A percentile compares a stretch with the other conserved stretches of the same genome.
These are phyloP conservation scores for Cavia aperea DNA, from an alignment of 2,113 vertebrate genomes.

Conservation along the genomic window DNA sequence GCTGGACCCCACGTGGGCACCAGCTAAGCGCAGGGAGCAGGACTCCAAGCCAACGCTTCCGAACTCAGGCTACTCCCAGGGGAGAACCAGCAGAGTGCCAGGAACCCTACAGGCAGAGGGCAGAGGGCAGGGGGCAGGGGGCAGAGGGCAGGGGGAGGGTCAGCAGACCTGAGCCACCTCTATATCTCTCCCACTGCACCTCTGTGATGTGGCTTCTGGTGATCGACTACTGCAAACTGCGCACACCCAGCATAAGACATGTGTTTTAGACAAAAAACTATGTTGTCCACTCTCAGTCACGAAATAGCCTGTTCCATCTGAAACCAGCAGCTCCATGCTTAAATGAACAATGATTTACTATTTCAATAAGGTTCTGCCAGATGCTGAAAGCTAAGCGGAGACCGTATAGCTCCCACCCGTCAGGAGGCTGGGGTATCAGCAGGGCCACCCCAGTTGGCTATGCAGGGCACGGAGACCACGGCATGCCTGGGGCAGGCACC, in stretches of 20 bases:
- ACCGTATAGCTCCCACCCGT: not conserved
- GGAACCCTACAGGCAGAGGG: no score
- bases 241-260: not conserved
- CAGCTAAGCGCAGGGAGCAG: not conserved
- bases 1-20: not conserved
- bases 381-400: conserved; percentile 35
- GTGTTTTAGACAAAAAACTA: not conserved
- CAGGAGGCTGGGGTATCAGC: not conserved
- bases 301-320: not conserved
- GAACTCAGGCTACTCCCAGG: not conserved
- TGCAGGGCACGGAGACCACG: not conserved
- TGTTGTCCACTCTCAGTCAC: not conserved
- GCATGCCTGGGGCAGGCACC: not conserved
- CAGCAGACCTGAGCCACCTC: not conserved
- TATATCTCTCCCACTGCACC: not conserved
- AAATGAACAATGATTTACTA: not conserved
- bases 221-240: not conserved
- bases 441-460: conserved; percentile 40
- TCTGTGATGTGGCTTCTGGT: not conserved
- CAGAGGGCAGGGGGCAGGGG: no score
- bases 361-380: not conserved
- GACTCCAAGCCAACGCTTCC: not conserved
- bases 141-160: not conserved
- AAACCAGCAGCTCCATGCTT: not conserved
- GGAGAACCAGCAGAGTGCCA: not conserved